Percentiles rank a stretch among this genome's conserved stretches.
Conservation (phyloP, 1,140 invertebrate species). For the Contarinia nasturtii region DNA sequence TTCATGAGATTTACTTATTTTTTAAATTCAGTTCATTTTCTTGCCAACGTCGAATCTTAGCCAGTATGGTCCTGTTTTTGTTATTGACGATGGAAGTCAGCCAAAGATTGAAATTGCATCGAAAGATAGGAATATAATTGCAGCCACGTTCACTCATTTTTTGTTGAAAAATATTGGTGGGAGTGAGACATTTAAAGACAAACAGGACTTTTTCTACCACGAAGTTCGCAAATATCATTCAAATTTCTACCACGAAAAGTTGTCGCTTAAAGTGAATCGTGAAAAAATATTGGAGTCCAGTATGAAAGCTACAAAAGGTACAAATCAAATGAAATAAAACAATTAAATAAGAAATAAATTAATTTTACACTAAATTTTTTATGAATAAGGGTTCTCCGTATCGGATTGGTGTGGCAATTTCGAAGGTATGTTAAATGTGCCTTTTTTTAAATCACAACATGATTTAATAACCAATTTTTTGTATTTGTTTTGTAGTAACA, state of each 20-base stretch:
- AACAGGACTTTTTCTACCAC: constrained; percentile 88
- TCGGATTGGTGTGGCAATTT: constrained; percentile 87
- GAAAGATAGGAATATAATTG: constrained; percentile 72
- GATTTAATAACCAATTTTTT: no score
- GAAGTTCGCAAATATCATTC: constrained; percentile 73
- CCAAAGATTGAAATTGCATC: constrained; percentile 63
- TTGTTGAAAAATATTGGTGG: constrained; percentile 89
- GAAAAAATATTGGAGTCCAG: constrained; percentile 65
- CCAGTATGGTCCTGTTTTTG: constrained; percentile 33
- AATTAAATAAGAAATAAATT: no score
- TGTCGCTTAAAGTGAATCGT: constrained; percentile 61
- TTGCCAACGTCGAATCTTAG: constrained; percentile 28
- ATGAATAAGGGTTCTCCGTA: constrained; percentile 32
- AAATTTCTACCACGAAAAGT: constrained; percentile 66
- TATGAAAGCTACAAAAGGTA: constrained; percentile 63
- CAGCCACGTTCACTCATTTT: constrained; percentile 81
- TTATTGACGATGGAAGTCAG: constrained; percentile 79
- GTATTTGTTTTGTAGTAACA: constrained; percentile 37
- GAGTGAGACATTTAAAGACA: constrained; percentile 88
- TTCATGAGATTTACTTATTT: neutral
- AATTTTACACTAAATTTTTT: no score
- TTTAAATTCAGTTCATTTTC: constrained; percentile 31
- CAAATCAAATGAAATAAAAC: no score
- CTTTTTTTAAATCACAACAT: no score
- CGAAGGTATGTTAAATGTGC: constrained; percentile 37